Conservation (phyloP, 2,797 vertebrate genomes). For the Pseudochaenichthys georgianus region DNA sequence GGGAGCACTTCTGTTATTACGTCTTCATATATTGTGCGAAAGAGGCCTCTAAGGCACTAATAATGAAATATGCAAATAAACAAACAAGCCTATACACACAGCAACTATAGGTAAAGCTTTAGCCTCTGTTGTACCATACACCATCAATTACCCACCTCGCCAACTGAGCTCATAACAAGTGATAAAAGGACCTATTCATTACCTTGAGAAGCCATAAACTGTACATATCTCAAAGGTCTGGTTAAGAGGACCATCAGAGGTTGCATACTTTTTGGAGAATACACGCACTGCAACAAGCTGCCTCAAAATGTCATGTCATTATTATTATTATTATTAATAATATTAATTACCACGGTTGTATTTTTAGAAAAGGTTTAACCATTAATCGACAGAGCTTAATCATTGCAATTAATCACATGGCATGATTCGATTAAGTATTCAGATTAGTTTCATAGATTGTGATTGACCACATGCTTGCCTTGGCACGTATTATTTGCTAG, state of each 20-base stretch:
- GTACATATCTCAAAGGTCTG: slow-evolving; percentile 43
- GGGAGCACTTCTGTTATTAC: slow-evolving; percentile 43
- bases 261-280: slow-evolving; percentile 12
- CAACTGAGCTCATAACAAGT: slow-evolving; percentile 52
- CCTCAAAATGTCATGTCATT: slow-evolving; percentile 4
- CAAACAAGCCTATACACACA: slow-evolving; percentile 33
- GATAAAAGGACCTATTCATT: slow-evolving; percentile 68
- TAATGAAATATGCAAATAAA: slow-evolving; percentile 33
- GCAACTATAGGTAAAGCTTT: slow-evolving; percentile 25
- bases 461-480: slow-evolving; percentile 74
- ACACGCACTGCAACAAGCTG: not conserved
- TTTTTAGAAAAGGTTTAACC: slow-evolving; percentile 21
- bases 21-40: slow-evolving; percentile 17
- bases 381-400: slow-evolving; percentile 53
- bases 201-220: slow-evolving; percentile 43
- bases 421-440: slow-evolving; percentile 67
- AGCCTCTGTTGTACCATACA: slow-evolving; percentile 44
- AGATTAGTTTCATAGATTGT: slow-evolving; percentile 52
- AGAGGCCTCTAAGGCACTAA: slow-evolving; percentile 30
- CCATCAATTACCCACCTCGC: slow-evolving; percentile 37
- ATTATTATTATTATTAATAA: no score
- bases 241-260: slow-evolving; percentile 19
- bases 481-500: slow-evolving; percentile 69
- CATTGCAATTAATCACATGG: slow-evolving; percentile 65
- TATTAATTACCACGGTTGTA: not conserved